These are phyloP conservation scores for Scortum barcoo DNA, from an alignment of 2,113 vertebrate genomes.

Conservation along the genomic window DNA sequence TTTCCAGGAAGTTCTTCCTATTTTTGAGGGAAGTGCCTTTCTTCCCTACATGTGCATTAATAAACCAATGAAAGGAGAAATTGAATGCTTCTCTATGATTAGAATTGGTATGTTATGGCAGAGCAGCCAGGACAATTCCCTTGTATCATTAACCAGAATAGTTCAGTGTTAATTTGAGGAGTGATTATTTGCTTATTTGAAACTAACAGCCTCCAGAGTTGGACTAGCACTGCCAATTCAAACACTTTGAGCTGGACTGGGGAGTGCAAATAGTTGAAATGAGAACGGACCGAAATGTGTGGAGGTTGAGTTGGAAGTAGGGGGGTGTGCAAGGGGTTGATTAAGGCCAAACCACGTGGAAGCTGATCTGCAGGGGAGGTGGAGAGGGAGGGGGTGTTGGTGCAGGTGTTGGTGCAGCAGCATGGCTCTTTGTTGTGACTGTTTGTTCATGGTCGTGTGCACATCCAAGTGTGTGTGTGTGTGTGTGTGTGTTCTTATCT, in stretches of 20 bases:
- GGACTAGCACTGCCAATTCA: constrained; percentile 21
- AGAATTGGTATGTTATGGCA: constrained; percentile 7
- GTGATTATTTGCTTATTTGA: constrained; percentile 56
- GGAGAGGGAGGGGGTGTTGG: constrained; percentile 66
- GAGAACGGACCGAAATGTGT: constrained; percentile 62
- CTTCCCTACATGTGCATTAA: constrained; percentile 2
- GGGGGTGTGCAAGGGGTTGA: constrained; percentile 40
- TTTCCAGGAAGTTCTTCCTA: constrained; percentile 61
- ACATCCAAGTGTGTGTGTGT: constrained; percentile 47
- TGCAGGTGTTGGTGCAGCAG: too few relatives aligned
- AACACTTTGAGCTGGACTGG: constrained; percentile 47
- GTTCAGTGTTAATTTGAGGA: constrained; percentile 45
- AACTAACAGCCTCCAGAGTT: constrained; percentile 27
- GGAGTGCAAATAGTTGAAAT: constrained; percentile 50
- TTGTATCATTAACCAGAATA: constrained; percentile 36
- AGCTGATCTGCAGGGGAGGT: constrained; percentile 66
- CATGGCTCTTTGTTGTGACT: constrained; percentile 74
- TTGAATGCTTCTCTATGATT: background rate
- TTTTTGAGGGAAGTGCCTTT: constrained; percentile 24
- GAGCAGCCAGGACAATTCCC: constrained; percentile 22
- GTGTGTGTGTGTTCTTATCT: constrained; percentile 81
- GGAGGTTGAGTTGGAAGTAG: constrained; percentile 32
- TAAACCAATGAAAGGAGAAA: constrained; percentile 11
- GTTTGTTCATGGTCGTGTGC: constrained; percentile 63
- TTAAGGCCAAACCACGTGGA: constrained; percentile 71